Conservation (phyloP, 2,113 vertebrate species). For the Bubo scandiacus region DNA sequence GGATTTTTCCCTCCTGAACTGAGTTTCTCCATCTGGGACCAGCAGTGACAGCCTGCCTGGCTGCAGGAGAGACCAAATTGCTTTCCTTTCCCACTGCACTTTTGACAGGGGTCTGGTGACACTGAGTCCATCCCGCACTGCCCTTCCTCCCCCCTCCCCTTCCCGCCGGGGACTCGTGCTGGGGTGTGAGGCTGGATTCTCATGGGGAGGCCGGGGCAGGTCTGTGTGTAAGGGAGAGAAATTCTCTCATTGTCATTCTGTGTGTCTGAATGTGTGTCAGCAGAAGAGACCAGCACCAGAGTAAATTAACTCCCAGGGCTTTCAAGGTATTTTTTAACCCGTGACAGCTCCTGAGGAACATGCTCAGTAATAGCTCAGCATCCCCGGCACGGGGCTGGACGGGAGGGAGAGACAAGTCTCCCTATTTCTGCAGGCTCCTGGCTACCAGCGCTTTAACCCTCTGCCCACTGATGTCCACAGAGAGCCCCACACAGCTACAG, state of each 20-base stretch:
- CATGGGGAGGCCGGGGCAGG: fast-evolving
- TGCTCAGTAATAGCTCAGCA: background rate
- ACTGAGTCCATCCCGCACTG: fast-evolving
- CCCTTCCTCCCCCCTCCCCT: background rate
- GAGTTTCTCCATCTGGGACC: background rate
- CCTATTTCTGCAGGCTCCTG: background rate
- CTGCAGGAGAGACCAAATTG: background rate
- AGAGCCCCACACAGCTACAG: background rate
- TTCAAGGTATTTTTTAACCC: background rate
- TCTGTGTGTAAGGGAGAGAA: background rate
- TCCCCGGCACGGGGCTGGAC: background rate
- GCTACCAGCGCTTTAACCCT: background rate
- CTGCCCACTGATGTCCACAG: background rate
- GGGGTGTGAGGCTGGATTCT: background rate
- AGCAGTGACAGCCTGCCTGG: background rate
- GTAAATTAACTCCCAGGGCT: background rate
- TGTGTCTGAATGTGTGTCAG: background rate
- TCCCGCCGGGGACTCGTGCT: background rate
- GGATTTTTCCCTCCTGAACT: background rate
- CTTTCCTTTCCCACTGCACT: background rate
- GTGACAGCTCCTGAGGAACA: background rate
- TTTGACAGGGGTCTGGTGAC: background rate
- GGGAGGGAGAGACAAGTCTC: background rate
- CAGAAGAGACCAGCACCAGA: background rate
- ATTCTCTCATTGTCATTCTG: background rate